phyloP scores from a whole-genome alignment of 2,888 invertebrate species.

The Deroplatys truncata region DNA sequence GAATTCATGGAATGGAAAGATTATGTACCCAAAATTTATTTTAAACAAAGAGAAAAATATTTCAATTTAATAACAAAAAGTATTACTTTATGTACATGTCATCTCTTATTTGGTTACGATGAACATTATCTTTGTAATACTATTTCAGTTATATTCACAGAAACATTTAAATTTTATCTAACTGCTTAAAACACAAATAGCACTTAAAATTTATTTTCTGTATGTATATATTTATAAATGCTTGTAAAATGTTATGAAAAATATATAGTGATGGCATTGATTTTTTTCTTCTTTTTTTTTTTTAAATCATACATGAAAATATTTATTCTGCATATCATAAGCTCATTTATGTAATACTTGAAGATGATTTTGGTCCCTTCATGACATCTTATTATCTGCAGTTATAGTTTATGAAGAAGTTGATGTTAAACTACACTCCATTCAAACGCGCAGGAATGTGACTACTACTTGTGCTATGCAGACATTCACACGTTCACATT shows the following conservation, averaged over 20 bases:
- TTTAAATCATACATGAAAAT: not conserved
- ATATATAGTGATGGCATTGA: not conserved
- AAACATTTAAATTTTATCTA: not conserved
- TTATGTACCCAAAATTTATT: not conserved
- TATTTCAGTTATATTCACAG: not conserved
- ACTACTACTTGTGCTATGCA: not conserved
- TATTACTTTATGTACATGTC: not conserved
- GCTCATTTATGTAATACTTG: not conserved
- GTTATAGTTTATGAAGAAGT: not conserved
- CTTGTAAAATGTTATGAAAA: not conserved
- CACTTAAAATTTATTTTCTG: not conserved
- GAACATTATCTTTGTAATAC: not conserved
- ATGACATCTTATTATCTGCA: not conserved
- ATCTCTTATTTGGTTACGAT: not conserved
- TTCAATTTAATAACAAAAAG: constrained; percentile 10
- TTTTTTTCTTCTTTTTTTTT: not conserved
- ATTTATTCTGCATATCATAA: not conserved
- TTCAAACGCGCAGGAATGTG: not conserved
- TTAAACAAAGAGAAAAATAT: constrained; percentile 3
- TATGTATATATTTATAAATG: not conserved
- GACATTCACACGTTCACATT: not conserved
- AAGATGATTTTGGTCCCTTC: not conserved
- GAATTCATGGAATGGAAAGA: not conserved
- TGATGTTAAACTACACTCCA: not conserved
- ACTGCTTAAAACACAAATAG: not conserved